Percentiles rank a stretch among this genome's conserved stretches.
phyloP scores from a whole-genome alignment of 2,113 vertebrate genomes.

The Chaenogobius annularis region DNA sequence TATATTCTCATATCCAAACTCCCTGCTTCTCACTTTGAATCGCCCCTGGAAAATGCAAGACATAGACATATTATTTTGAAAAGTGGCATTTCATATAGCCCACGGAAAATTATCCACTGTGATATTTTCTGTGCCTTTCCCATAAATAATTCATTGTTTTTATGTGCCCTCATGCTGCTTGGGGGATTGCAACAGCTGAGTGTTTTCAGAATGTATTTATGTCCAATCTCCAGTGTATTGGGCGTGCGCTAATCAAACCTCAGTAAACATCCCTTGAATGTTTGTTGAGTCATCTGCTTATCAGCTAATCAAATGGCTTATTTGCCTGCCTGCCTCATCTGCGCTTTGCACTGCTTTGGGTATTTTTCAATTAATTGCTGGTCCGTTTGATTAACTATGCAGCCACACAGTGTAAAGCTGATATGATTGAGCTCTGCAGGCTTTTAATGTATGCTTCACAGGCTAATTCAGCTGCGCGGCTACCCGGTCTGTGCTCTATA shows the following conservation, averaged over 20 bases:
- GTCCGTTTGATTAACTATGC: slow-evolving; percentile 62
- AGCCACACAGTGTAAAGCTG: slow-evolving; percentile 34
- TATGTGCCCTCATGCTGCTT: slow-evolving; percentile 72
- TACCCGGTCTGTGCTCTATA: slow-evolving; percentile 10
- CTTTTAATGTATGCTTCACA: slow-evolving; percentile 45
- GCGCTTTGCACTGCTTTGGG: slow-evolving; percentile 49
- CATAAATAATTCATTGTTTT: slow-evolving; percentile 79
- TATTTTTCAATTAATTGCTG: slow-evolving; percentile 71
- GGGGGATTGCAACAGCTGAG: slow-evolving; percentile 73
- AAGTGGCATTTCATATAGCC: slow-evolving; percentile 72
- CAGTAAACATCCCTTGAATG: slow-evolving; percentile 75
- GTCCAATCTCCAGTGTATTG: slow-evolving; percentile 74
- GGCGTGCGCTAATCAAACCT: slow-evolving; percentile 73
- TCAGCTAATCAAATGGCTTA: slow-evolving; percentile 76
- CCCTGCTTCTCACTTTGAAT: slow-evolving; percentile 50
- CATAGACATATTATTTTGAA: slow-evolving; percentile 67
- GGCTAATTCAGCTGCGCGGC: slow-evolving; percentile 40
- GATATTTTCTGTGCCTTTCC: slow-evolving; percentile 70
- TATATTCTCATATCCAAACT: slow-evolving; percentile 55
- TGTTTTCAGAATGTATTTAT: slow-evolving; percentile 76
- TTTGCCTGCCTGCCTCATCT: slow-evolving; percentile 60
- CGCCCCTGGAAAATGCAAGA: slow-evolving; percentile 60
- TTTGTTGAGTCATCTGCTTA: slow-evolving; percentile 79
- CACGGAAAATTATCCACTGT: slow-evolving; percentile 73
- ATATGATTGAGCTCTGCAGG: slow-evolving; percentile 51